Conservation (phyloP, 1,140 invertebrate species). For the Marisa cornuarietis region DNA sequence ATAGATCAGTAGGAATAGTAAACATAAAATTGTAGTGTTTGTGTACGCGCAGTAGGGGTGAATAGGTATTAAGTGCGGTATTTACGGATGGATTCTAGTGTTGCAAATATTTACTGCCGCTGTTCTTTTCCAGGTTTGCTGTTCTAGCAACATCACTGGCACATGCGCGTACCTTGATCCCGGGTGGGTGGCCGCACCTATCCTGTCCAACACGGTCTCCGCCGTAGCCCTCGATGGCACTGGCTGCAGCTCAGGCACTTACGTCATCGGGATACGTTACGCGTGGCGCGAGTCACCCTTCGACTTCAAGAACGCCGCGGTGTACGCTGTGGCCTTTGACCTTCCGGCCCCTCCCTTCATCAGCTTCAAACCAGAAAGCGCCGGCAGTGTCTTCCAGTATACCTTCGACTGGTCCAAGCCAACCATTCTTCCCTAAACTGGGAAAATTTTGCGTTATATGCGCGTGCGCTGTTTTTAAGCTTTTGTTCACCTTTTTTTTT, state of each 20-base stretch:
- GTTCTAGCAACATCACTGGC: too few species aligned
- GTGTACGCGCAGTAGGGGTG: too few species aligned
- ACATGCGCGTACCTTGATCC: background rate
- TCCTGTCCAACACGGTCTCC: constrained; percentile 10
- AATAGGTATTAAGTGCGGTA: too few species aligned
- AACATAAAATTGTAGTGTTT: too few species aligned
- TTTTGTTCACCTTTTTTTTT: too few species aligned
- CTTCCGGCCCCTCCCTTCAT: constrained; percentile 48
- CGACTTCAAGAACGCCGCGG: constrained; percentile 42
- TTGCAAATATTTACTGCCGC: too few species aligned
- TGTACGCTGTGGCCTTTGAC: constrained; percentile 40
- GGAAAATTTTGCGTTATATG: too few species aligned
- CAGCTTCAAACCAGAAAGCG: constrained; percentile 2
- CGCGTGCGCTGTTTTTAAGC: too few species aligned
- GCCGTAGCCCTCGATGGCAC: constrained; percentile 12
- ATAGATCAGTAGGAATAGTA: too few species aligned
- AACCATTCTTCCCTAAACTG: constrained; percentile 7
- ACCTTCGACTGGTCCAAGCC: constrained; percentile 20
- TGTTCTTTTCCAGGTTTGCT: too few species aligned
- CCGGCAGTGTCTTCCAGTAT: background rate
- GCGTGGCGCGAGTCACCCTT: constrained; percentile 55
- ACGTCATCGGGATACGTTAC: constrained; percentile 40
- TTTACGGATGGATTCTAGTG: too few species aligned
- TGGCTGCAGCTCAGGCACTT: constrained; percentile 16
- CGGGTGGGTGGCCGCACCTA: constrained; percentile 18